phyloP scores from a whole-genome alignment of 2,888 invertebrate genomes.

The Ichneumoninae sp. region DNA sequence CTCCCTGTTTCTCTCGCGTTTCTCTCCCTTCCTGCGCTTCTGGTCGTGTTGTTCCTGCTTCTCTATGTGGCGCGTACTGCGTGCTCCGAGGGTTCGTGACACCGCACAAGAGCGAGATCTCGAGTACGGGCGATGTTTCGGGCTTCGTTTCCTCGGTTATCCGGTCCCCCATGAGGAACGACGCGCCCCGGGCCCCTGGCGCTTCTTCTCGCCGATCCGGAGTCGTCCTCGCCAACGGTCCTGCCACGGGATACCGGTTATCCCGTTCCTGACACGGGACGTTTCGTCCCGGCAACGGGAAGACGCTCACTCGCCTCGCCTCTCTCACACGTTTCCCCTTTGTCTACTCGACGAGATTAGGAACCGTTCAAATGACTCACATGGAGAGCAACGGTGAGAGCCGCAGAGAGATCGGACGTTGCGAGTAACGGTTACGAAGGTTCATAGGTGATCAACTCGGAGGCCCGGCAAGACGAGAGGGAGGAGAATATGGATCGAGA shows the following conservation, averaged over 20 bases:
- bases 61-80: constrained; percentile 20
- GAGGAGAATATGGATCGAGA: constrained; percentile 7
- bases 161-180: constrained; percentile 47
- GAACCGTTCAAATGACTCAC: constrained; percentile 71
- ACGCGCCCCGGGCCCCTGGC: constrained; percentile 54
- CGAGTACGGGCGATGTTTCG: constrained; percentile 14
- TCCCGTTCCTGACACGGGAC: constrained; percentile 79
- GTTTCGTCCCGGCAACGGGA: constrained; percentile 75
- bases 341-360: constrained; percentile 77
- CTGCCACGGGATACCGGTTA: constrained; percentile 83
- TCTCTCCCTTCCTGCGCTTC: constrained; percentile 24
- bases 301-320: neutral
- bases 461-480: constrained; percentile 70
- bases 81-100: constrained; percentile 35
- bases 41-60: constrained; percentile 61
- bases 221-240: constrained; percentile 79
- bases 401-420: constrained; percentile 41
- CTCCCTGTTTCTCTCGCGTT: constrained; percentile 28
- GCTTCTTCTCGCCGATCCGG: constrained; percentile 41
- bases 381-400: constrained; percentile 63
- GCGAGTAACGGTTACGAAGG: constrained; percentile 68
- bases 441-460: constrained; percentile 75
- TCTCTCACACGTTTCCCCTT: constrained; percentile 59
- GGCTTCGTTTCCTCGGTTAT: constrained; percentile 52
- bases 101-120: constrained; percentile 11